Evolutionary conservation across 2,113 vertebrate genomes (phyloP).

Genomic region (Microtus ochrogaster): DNA sequence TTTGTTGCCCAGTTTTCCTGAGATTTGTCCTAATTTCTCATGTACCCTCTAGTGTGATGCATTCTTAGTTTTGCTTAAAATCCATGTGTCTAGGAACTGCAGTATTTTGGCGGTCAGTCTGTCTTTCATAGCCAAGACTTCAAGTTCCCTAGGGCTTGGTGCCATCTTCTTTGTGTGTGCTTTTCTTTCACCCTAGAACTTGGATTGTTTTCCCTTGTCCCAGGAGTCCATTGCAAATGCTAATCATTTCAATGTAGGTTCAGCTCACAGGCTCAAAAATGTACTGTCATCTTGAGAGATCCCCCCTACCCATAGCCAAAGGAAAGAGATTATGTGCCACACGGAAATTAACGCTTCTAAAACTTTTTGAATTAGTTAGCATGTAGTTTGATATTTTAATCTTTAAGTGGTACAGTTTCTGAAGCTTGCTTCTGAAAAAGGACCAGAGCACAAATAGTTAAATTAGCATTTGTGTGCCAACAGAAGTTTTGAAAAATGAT

Average conservation of each 20-base stretch:
- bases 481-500: background rate
- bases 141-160: background rate
- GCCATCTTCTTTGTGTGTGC: background rate
- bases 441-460: background rate
- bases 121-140: conserved; percentile 16
- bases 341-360: background rate
- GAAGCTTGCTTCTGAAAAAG: background rate
- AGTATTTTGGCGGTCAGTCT: background rate
- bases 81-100: background rate
- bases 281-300: background rate
- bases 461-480: background rate
- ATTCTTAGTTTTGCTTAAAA: conserved; percentile 15
- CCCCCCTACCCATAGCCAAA: background rate
- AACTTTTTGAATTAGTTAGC: conserved; percentile 17
- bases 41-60: background rate
- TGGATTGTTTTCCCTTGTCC: background rate
- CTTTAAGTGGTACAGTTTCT: background rate
- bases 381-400: background rate
- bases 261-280: background rate
- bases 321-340: background rate
- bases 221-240: background rate
- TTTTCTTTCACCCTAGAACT: background rate
- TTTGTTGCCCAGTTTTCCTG: background rate
- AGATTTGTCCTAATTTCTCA: background rate
- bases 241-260: background rate